Evolutionary conservation across 2,113 vertebrate species (phyloP), one percentile per base, ranked within the genome.

Genomic region (Athene noctua): DNA sequence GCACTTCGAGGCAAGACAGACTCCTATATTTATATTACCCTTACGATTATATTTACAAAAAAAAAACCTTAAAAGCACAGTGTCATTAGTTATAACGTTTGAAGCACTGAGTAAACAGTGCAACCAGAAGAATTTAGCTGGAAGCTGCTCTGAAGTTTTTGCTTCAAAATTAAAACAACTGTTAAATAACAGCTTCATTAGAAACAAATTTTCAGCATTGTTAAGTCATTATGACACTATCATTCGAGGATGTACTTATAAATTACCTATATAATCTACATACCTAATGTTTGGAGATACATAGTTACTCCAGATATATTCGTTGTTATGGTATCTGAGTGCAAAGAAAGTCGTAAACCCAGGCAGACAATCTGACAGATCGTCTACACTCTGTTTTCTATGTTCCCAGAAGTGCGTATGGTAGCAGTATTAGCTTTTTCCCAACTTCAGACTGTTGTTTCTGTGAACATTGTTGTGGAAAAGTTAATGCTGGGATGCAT

Each of bases 1-100:
- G 67, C 55, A 91, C 30, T 68, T 21, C 92, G 96, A 98, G 19
- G 55, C 71, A 97, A 97, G 92, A 92, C 98, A 97, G 97, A 94
- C 55, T 88, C 80, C 84, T 84, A 16, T 97, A 96, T 97, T 97
- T 98, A 97, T 66, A 86, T 81, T 96, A 92, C 42, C 78, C 77
- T 94, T 94, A 83, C 91, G 82, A 83, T 49, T 80, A 55, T 29
- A 80, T 66, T 92, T 94, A 84, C 61, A 61, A 87, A 82, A 83
- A 71, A 25, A 78, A 68, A 63, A 84, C 79, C 66, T 95, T 95
- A 92, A 96, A 97, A 97, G 82, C 80, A 92, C 54, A 90, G 40
- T 93, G 80, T 85, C 77, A 94, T 86, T 90, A 93, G 26, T 68
- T 63, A 38, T 77, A 96, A 80, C 19, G 71, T 77, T 95, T n/a